Conservation (phyloP, 2,888 invertebrate species). For the Parasteatoda lunata region DNA sequence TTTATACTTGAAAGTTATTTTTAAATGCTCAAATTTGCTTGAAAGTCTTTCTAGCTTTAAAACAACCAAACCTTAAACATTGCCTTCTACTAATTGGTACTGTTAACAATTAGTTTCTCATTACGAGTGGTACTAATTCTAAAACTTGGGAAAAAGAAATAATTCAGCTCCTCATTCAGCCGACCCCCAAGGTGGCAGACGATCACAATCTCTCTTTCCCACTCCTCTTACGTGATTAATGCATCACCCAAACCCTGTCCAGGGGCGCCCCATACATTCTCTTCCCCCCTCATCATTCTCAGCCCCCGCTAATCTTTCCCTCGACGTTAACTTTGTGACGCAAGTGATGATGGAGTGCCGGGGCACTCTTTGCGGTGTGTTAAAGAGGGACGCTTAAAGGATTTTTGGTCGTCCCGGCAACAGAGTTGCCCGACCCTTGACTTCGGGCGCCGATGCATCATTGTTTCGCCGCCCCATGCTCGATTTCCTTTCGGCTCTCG, state of each 20-base stretch:
- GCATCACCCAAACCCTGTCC: constrained; percentile 43
- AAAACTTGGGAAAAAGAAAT: not conserved
- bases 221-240: constrained; percentile 29
- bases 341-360: constrained; percentile 29
- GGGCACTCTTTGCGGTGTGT: not conserved
- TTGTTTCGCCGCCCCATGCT: constrained; percentile 28
- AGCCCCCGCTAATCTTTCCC: constrained; percentile 44
- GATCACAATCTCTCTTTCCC: not conserved
- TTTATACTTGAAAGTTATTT: too few relatives aligned
- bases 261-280: constrained; percentile 47
- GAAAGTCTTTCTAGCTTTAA: too few relatives aligned
- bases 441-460: constrained; percentile 41
- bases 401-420: constrained; percentile 49
- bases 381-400: constrained; percentile 34
- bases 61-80: too few relatives aligned
- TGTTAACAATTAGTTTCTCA: not conserved
- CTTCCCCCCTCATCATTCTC: constrained; percentile 7
- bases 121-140: not conserved
- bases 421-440: constrained; percentile 29
- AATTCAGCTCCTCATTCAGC: not conserved
- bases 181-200: constrained; percentile 8
- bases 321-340: constrained; percentile 14
- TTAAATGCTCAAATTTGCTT: too few relatives aligned
- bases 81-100: too few relatives aligned
- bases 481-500: not conserved